Evolutionary conservation across 1,140 invertebrate species (phyloP).

Genomic region (Thaumatotibia leucotreta): DNA sequence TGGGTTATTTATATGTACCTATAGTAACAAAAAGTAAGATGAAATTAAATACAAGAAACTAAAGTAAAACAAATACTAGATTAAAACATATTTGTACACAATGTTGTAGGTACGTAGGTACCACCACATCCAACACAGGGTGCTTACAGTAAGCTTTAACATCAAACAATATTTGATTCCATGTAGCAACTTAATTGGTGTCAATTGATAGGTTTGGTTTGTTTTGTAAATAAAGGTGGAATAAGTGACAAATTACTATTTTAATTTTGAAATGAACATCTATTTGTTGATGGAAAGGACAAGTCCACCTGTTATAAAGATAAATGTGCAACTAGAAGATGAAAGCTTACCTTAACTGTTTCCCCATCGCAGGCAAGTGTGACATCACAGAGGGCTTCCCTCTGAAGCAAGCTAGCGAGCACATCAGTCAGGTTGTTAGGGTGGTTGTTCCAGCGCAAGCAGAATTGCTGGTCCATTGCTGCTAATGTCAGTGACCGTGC

Average conservation of each 20-base stretch:
- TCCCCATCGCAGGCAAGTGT: constrained; percentile 95
- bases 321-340: neutral
- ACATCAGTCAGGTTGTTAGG: constrained; percentile 92
- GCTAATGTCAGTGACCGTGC: constrained; percentile 76
- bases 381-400: constrained; percentile 93
- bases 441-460: constrained; percentile 96
- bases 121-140: no score
- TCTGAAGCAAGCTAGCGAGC: constrained; percentile 88
- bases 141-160: neutral
- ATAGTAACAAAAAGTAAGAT: no score
- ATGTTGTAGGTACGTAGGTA: no score
- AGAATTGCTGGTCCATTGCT: constrained; percentile 94
- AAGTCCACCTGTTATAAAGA: neutral
- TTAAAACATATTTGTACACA: no score
- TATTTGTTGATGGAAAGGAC: neutral
- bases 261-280: neutral
- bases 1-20: no score
- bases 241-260: neutral
- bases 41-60: no score
- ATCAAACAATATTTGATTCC: neutral
- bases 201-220: neutral
- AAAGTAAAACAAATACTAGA: neutral
- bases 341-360: constrained; percentile 83
- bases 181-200: neutral
- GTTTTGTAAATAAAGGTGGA: neutral